These are phyloP conservation scores for Parapsyche elsis DNA, from an alignment of 1,140 invertebrate species.

Conservation along the genomic window DNA sequence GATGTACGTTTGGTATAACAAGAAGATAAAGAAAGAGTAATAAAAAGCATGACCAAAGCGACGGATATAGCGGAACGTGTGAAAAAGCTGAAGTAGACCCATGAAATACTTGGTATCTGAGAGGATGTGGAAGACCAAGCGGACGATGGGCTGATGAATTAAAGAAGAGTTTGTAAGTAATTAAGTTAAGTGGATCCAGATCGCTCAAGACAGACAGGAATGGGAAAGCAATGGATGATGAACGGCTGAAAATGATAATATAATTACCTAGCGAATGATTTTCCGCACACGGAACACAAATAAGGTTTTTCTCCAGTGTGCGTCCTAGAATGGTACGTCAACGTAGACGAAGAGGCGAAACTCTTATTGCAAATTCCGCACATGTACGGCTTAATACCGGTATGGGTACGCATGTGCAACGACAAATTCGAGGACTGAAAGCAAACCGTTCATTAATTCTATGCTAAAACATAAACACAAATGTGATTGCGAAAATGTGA, in stretches of 20 bases:
- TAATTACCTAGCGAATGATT: conserved; percentile 51
- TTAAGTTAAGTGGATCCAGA: too few species aligned
- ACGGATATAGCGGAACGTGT: too few species aligned
- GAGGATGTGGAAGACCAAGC: too few species aligned
- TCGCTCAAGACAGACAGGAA: too few species aligned
- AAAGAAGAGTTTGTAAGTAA: too few species aligned
- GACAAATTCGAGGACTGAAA: conserved; percentile 52
- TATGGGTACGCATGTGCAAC: conserved; percentile 51
- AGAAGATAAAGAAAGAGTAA: too few species aligned
- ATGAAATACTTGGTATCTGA: too few species aligned
- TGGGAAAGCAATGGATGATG: too few species aligned
- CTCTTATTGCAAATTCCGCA: conserved; percentile 47
- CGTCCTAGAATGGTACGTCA: conserved; percentile 40
- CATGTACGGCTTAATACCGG: conserved; percentile 46
- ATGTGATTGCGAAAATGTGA: neutral
- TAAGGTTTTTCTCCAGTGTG: conserved; percentile 47
- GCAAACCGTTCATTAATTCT: neutral
- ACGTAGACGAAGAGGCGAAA: conserved; percentile 49
- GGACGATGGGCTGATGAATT: too few species aligned
- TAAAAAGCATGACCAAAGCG: too few species aligned
- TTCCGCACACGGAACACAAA: conserved; percentile 44
- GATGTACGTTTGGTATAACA: too few species aligned
- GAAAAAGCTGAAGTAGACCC: too few species aligned
- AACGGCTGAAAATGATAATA: conserved; percentile 17
- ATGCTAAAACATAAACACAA: neutral